These are phyloP conservation scores for Poecilia gillii DNA, from an alignment of 2,797 vertebrate genomes.

Conservation along the genomic window DNA sequence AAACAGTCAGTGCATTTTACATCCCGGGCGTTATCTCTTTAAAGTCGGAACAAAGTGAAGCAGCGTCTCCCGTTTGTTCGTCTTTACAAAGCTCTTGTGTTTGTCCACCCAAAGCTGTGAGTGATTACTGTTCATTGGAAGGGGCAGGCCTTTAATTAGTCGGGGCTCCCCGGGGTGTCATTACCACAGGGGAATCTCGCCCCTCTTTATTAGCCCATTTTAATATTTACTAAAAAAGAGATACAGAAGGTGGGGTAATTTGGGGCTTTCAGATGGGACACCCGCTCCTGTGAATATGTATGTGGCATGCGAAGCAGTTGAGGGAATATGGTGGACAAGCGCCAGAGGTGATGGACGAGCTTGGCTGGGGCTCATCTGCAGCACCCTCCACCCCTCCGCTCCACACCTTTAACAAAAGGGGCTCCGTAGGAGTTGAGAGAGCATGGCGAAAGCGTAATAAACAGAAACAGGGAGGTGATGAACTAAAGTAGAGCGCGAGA, in stretches of 20 bases:
- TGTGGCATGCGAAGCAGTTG: conserved; percentile 41
- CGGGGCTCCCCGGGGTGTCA: conserved; percentile 72
- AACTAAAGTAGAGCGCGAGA: not conserved
- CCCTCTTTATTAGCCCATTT: conserved; percentile 87
- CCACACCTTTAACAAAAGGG: conserved; percentile 67
- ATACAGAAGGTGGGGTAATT: conserved; percentile 63
- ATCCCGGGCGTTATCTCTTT: conserved; percentile 11
- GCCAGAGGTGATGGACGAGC: conserved; percentile 80
- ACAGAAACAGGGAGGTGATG: conserved; percentile 19
- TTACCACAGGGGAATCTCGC: conserved; percentile 78
- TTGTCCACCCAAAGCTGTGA: conserved; percentile 68
- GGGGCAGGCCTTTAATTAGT: conserved; percentile 83
- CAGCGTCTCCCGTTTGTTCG: conserved; percentile 34
- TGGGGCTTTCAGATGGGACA: conserved; percentile 71
- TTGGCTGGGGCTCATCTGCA: conserved; percentile 74
- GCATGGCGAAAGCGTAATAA: conserved; percentile 45
- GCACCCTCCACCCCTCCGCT: conserved; percentile 35
- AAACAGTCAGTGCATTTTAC: not conserved
- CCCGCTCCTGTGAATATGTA: conserved; percentile 77
- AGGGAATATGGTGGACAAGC: conserved; percentile 38
- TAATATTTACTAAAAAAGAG: conserved; percentile 76
- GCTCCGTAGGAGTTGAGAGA: conserved; percentile 62
- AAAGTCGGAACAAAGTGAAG: conserved; percentile 17
- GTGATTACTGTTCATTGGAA: conserved; percentile 78
- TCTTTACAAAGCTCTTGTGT: conserved; percentile 46